Conservation (phyloP, 1,140 invertebrate genomes). For the Leptinotarsa defecta region DNA sequence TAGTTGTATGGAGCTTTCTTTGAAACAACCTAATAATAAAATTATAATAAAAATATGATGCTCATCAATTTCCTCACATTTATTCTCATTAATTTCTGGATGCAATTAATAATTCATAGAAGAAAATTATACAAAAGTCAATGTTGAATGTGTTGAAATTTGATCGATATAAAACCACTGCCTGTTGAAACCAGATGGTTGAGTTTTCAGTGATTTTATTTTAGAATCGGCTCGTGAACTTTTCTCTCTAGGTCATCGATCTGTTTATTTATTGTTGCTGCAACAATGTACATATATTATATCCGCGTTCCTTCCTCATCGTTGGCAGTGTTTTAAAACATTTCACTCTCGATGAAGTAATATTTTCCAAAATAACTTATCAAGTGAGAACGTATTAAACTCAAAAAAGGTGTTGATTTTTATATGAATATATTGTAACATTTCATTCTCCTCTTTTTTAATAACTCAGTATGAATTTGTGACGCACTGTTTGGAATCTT, state of each 20-base stretch:
- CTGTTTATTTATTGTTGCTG: conserved; percentile 11
- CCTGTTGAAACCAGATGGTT: conserved; percentile 15
- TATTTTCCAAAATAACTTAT: background rate
- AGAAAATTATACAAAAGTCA: no score
- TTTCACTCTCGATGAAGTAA: background rate
- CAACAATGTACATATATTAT: conserved; percentile 2
- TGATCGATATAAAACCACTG: background rate
- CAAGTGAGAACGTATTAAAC: background rate
- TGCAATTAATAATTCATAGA: no score
- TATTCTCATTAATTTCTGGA: no score
- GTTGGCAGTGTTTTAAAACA: conserved; percentile 9
- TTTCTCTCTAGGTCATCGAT: conserved; percentile 18
- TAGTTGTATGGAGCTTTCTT: no score
- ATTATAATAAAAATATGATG: no score
- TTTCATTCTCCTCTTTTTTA: no score
- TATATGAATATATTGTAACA: no score
- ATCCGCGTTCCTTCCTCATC: conserved; percentile 13
- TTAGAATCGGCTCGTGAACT: conserved; percentile 10
- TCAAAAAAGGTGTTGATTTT: background rate
- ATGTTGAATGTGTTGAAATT: background rate
- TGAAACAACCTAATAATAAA: no score
- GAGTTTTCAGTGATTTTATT: conserved; percentile 13
- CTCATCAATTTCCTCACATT: no score
- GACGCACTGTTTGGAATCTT: no score
- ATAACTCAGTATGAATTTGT: no score